These are phyloP conservation scores for Gymnopithys bicolor DNA, from an alignment of 2,797 vertebrate genomes.

Conservation along the genomic window DNA sequence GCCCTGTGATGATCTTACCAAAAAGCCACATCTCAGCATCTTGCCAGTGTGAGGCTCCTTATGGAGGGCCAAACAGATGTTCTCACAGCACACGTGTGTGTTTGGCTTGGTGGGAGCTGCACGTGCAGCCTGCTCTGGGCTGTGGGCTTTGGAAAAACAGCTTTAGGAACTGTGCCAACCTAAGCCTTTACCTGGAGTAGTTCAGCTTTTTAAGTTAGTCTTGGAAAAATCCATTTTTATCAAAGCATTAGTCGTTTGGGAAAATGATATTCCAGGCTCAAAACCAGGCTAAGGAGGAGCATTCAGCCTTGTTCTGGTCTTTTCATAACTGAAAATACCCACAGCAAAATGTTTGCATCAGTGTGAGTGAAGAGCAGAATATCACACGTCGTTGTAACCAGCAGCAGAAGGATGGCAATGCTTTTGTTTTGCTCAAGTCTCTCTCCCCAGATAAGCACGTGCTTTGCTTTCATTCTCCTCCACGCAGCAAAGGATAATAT, in stretches of 20 bases:
- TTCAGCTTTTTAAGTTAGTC: neutral
- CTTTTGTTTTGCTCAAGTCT: neutral
- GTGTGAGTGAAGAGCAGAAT: neutral
- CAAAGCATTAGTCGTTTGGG: neutral
- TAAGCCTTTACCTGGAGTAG: neutral
- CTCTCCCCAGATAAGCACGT: fast-evolving
- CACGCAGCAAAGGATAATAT: fast-evolving
- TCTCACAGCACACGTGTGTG: neutral
- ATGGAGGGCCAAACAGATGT: neutral
- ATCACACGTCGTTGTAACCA: neutral
- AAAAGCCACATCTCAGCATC: neutral
- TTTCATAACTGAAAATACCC: neutral
- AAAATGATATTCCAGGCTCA: neutral
- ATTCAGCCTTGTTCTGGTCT: neutral
- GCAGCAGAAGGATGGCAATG: neutral
- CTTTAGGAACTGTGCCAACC: neutral
- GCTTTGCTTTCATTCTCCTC: neutral
- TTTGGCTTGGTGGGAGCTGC: neutral
- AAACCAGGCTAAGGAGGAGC: neutral
- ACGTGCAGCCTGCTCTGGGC: neutral
- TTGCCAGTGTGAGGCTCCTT: neutral
- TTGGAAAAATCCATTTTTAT: neutral
- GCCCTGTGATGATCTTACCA: neutral
- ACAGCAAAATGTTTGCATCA: neutral
- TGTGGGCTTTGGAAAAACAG: neutral